Percentiles rank a stretch among this genome's conserved stretches.
phyloP scores from a whole-genome alignment of 2,888 invertebrate genomes.

The Scelioninae gen. 2 region DNA sequence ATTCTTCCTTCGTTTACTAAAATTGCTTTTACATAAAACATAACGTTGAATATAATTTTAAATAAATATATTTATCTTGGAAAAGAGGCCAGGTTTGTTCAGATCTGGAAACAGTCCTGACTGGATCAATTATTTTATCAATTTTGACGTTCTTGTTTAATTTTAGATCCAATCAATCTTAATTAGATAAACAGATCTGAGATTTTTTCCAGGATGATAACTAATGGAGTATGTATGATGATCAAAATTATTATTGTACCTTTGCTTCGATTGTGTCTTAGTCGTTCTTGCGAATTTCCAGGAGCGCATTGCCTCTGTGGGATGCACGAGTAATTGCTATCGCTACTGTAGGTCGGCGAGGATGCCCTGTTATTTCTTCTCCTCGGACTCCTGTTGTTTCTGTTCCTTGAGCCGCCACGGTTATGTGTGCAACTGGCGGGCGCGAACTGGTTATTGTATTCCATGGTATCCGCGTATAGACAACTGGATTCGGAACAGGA shows the following conservation, averaged over 20 bases:
- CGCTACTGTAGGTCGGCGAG: conserved; percentile 73
- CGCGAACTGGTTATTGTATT: conserved; percentile 71
- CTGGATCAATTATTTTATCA: too few species aligned
- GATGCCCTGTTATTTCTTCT: conserved; percentile 70
- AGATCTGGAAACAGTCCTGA: too few species aligned
- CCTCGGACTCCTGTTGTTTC: conserved; percentile 71
- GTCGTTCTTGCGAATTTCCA: conserved; percentile 71
- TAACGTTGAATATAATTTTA: too few species aligned
- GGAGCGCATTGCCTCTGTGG: conserved; percentile 71
- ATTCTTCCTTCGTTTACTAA: too few species aligned
- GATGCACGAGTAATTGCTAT: conserved; percentile 74
- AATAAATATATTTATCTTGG: too few species aligned
- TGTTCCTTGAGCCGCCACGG: conserved; percentile 67
- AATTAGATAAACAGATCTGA: too few species aligned
- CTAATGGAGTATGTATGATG: too few species aligned
- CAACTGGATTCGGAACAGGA: conserved; percentile 74
- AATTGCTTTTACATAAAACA: too few species aligned
- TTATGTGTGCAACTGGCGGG: conserved; percentile 65
- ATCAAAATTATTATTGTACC: conserved; percentile 66
- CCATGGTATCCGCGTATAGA: conserved; percentile 72
- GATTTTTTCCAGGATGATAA: too few species aligned
- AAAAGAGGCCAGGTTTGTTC: too few species aligned
- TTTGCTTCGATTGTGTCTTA: conserved; percentile 74
- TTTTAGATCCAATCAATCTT: too few species aligned
- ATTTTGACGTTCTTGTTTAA: too few species aligned